Evolutionary conservation across 2,888 invertebrate genomes (phyloP).

Genomic region (Xestia c-nigrum): DNA sequence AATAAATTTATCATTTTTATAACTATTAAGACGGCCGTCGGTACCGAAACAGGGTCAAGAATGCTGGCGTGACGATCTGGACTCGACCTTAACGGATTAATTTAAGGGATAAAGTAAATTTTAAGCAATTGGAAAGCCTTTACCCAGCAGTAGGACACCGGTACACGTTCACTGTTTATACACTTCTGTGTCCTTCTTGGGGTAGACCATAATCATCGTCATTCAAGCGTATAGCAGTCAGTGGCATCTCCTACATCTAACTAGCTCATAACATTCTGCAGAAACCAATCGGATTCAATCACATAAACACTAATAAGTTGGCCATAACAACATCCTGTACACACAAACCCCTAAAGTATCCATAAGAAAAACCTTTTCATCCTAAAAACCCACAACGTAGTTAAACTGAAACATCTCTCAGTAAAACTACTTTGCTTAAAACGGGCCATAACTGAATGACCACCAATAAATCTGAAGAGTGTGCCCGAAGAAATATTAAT

Average conservation of each 20-base stretch:
- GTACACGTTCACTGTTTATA: neutral
- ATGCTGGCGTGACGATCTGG: too few relatives aligned
- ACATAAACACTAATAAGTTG: neutral
- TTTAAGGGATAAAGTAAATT: too few relatives aligned
- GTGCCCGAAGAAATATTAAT: constrained; percentile 38
- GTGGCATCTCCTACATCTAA: neutral
- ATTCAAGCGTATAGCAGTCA: neutral
- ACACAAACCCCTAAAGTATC: neutral
- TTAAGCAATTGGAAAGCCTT: too few relatives aligned
- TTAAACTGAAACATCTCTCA: neutral
- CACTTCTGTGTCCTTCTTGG: neutral
- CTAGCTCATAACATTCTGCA: neutral
- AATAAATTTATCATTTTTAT: neutral
- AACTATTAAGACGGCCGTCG: neutral
- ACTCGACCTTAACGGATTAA: too few relatives aligned
- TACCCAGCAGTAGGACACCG: too few relatives aligned
- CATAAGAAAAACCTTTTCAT: neutral
- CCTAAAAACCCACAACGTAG: neutral
- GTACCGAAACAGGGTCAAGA: too few relatives aligned
- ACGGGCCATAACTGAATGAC: constrained; percentile 8
- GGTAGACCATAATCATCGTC: neutral
- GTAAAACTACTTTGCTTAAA: constrained; percentile 18
- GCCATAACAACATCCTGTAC: neutral
- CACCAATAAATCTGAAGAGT: constrained; percentile 29
- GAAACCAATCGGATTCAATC: neutral